Evolutionary conservation across 2,888 invertebrate species (phyloP).

Genomic region (Digitonthophagus gazella): DNA sequence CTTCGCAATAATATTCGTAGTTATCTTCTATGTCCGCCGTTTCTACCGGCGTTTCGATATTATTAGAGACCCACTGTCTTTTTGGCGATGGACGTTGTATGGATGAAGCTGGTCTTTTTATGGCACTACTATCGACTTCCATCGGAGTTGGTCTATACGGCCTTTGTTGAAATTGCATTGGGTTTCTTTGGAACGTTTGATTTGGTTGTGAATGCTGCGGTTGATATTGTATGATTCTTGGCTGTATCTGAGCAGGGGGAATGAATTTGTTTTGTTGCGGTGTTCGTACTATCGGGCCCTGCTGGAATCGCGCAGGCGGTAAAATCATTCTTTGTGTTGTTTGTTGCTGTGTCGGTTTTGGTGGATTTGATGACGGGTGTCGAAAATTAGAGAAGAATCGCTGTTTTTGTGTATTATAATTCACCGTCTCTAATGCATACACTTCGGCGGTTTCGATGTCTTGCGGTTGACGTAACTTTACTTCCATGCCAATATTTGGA

Average conservation of each 20-base stretch:
- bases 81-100: conserved; percentile 1
- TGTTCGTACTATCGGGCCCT: no score
- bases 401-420: no score
- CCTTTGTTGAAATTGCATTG: background rate
- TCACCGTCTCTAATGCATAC: no score
- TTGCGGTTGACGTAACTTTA: no score
- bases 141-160: conserved; percentile 12
- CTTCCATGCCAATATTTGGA: no score
- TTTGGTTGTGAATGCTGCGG: background rate
- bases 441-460: no score
- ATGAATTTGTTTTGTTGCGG: background rate
- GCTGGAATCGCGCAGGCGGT: no score
- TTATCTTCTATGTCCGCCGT: conserved; percentile 2
- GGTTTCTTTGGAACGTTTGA: no score
- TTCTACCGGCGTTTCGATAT: background rate
- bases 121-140: conserved; percentile 8
- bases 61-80: conserved; percentile 14
- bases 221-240: background rate
- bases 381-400: no score
- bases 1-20: background rate
- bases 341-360: background rate
- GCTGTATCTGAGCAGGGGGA: background rate
- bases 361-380: no score
- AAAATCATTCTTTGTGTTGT: no score
- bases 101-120: conserved; percentile 8